phyloP scores from a whole-genome alignment of 37 sponge, comb jelly and placozoan species.

The Halisarca cf. caerulea region DNA sequence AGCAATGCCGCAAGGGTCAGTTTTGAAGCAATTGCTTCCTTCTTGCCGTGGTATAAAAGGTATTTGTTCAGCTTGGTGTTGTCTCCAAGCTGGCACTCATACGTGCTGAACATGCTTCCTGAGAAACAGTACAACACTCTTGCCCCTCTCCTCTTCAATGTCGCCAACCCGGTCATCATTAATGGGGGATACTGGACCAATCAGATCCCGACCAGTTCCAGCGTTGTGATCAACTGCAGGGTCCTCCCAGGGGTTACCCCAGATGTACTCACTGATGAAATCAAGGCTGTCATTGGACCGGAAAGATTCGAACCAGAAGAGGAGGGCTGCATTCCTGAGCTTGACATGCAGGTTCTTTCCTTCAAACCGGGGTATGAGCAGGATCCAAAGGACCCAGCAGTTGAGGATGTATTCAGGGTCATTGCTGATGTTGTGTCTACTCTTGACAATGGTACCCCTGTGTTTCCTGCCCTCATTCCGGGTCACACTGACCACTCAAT shows the following conservation, averaged over 20 bases:
- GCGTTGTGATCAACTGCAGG: conserved; percentile 60
- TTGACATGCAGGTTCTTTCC: conserved; percentile 44
- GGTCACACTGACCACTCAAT: conserved; percentile 64
- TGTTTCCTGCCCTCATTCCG: conserved; percentile 46
- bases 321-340: conserved; percentile 35
- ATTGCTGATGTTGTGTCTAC: conserved; percentile 29
- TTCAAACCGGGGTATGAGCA: conserved; percentile 33
- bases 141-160: conserved; percentile 69
- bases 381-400: conserved; percentile 34
- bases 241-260: conserved; percentile 70
- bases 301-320: conserved; percentile 39
- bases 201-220: conserved; percentile 76
- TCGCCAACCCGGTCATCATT: conserved; percentile 68
- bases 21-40: conserved; percentile 43
- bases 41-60: conserved; percentile 47
- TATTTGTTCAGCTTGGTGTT: conserved; percentile 48
- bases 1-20: conserved; percentile 40
- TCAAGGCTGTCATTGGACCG: conserved; percentile 58
- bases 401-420: conserved; percentile 35
- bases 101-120: conserved; percentile 41
- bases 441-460: conserved; percentile 56
- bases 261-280: conserved; percentile 60
- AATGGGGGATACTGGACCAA: conserved; percentile 63
- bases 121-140: conserved; percentile 45
- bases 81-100: conserved; percentile 41